Base-by-base conservation (phyloP, 2,888 invertebrate species). In the Parochlus steinenii region DNA sequence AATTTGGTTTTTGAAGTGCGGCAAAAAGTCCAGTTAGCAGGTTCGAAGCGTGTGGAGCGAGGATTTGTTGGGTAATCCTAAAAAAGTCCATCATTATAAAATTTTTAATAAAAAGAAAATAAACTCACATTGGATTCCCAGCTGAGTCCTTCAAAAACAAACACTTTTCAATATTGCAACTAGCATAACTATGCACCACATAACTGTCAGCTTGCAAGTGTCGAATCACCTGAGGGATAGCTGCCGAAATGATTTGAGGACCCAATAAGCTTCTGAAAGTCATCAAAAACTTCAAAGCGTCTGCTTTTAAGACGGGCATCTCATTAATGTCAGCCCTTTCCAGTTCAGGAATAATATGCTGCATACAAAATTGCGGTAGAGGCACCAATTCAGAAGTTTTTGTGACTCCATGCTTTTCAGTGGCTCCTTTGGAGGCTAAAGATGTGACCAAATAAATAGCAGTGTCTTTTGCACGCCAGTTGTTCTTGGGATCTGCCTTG, bases 381-480 rank as follows among this genome's bases (percentile, higher is more conserved):
- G 92, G 81, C 6, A 97, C 90, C 38, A 97, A 66, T 43, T 83
- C 75, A 44, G 86, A 90, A 18, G 82, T 81, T 53, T 83, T 77
- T 6, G 93, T 95, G 4, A 90, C 83, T 24, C 95, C 95, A 49
- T 85, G 80, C 51, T 75, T 82, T 49, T 80, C 76, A 2, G 93
- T 93, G 47, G 78, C 69, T 26, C 83, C 93, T 51, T 86, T 80
- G 2, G 86, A 77, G 23, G 87, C 90, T 45, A 98, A 69, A 3
- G 95, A 90, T 39, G 92, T 95, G 40, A 98, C 90, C 46, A 99
- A 69, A 63, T 87, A 97, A 47, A 97, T 72, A 3, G 95, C 95
- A 8, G 92, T 85, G 61, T 99, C 95, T 56, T 95, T 95, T 45
- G 81, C 77, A 35, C 82, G 75, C 97, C 97, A 98, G 54, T 86